Percentiles rank a stretch among this genome's conserved stretches.
Conservation (phyloP, 2,797 vertebrate species). For the Chelon labrosus region DNA sequence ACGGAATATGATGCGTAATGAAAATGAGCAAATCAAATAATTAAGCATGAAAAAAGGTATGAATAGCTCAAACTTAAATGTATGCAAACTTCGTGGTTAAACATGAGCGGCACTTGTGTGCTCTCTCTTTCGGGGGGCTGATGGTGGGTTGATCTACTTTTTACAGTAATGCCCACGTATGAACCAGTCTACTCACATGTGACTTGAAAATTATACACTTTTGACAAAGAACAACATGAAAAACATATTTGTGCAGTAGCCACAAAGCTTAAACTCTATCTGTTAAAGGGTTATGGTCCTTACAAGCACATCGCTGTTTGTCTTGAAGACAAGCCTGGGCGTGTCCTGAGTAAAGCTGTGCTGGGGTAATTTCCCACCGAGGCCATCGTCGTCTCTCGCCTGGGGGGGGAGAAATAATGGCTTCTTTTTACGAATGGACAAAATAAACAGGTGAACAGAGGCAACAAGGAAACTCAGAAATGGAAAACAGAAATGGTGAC, state of each 20-base stretch:
- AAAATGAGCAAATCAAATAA: slow-evolving; percentile 73
- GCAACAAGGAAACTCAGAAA: slow-evolving; percentile 82
- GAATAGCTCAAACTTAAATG: slow-evolving; percentile 46
- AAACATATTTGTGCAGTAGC: slow-evolving; percentile 74
- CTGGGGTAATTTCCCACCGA: slow-evolving; percentile 98
- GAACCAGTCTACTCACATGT: slow-evolving; percentile 52
- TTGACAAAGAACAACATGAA: slow-evolving; percentile 69
- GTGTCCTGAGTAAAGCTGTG: slow-evolving; percentile 99
- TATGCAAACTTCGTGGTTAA: slow-evolving; percentile 34
- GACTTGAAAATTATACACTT: slow-evolving; percentile 60
- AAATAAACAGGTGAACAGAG: slow-evolving; percentile 87
- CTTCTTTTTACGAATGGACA: slow-evolving; percentile 99
- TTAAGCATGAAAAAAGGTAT: slow-evolving; percentile 49
- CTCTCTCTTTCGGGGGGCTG: slow-evolving; percentile 15
- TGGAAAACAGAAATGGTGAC: slow-evolving; percentile 74
- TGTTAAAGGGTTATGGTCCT: slow-evolving; percentile 94
- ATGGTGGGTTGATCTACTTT: slow-evolving; percentile 32
- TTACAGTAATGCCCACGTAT: slow-evolving; percentile 46
- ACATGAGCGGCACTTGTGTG: slow-evolving; percentile 6
- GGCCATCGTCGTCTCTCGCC: slow-evolving; percentile 99
- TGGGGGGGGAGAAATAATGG: slow-evolving; percentile 99
- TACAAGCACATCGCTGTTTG: slow-evolving; percentile 99
- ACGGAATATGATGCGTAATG: slow-evolving; percentile 65
- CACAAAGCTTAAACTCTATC: slow-evolving; percentile 76
- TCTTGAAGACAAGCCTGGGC: slow-evolving; percentile 99